These are phyloP conservation scores for Synanthedon formicaeformis DNA, from an alignment of 2,888 invertebrate genomes.

Conservation along the genomic window DNA sequence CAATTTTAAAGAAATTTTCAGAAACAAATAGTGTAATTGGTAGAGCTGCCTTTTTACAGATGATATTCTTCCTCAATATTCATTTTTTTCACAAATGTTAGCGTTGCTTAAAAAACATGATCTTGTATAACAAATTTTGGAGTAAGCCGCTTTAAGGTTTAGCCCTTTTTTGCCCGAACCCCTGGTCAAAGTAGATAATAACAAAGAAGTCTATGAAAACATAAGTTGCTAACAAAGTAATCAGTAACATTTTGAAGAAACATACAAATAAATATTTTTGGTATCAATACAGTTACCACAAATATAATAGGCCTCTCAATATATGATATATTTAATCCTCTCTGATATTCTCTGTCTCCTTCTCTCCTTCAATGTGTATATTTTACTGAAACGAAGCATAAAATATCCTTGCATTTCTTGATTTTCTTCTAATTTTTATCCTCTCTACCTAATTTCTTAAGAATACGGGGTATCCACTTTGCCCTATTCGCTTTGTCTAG, in stretches of 20 bases:
- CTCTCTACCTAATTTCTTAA: constrained; percentile 1
- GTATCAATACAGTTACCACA: neutral
- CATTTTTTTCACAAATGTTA: too few species aligned
- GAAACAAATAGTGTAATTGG: too few species aligned
- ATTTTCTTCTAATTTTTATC: constrained; percentile 3
- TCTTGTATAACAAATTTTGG: too few species aligned
- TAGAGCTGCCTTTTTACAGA: too few species aligned
- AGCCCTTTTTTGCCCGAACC: neutral
- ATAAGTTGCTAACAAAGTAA: neutral
- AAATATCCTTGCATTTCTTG: constrained; percentile 1
- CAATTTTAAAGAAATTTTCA: too few species aligned
- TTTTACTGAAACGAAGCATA: neutral
- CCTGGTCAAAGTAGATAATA: neutral
- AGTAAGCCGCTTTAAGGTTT: too few species aligned
- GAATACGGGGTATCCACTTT: neutral
- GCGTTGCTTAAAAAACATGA: too few species aligned
- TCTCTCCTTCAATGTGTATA: neutral
- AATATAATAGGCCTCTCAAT: neutral
- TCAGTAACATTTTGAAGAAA: neutral
- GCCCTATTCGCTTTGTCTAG: neutral
- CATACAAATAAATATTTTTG: neutral
- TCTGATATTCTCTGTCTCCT: neutral
- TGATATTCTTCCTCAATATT: too few species aligned
- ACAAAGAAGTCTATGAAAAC: neutral
- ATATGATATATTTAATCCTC: neutral